Evolutionary conservation across 2,113 vertebrate species (phyloP).

Genomic region (Ptyas mucosa): DNA sequence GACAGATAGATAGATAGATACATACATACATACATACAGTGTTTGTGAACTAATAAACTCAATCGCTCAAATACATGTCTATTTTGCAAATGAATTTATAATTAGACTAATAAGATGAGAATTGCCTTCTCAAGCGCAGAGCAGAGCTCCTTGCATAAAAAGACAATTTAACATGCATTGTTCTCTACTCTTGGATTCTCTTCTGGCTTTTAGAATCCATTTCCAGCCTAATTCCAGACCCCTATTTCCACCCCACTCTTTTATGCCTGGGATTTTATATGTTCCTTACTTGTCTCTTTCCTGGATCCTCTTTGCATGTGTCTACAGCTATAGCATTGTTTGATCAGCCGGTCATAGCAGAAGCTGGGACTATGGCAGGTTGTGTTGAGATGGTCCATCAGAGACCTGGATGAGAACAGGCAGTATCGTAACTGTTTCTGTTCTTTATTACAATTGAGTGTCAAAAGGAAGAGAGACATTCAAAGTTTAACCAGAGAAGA

Average conservation of each 20-base stretch:
- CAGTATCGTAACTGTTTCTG: neutral
- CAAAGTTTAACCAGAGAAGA: neutral
- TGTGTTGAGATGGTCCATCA: constrained; percentile 7
- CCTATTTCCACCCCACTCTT: neutral
- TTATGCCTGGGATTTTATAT: neutral
- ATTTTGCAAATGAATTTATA: neutral
- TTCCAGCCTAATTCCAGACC: neutral
- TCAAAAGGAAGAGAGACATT: neutral
- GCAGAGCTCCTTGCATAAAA: neutral
- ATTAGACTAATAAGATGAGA: neutral
- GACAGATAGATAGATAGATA: too few species aligned
- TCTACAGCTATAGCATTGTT: constrained; percentile 48
- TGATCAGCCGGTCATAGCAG: constrained; percentile 57
- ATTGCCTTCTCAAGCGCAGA: neutral
- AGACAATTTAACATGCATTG: neutral
- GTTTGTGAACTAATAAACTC: neutral
- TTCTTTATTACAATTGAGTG: neutral
- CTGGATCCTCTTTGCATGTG: constrained; percentile 31
- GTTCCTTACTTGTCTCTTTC: constrained; percentile 57
- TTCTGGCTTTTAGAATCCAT: neutral
- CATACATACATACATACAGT: neutral
- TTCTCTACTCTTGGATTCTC: neutral
- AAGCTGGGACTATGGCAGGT: constrained; percentile 9
- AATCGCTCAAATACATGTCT: neutral
- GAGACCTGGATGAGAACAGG: constrained; percentile 12